Base-by-base conservation (phyloP, 1,140 invertebrate genomes). In the Drosophila melanica region DNA sequence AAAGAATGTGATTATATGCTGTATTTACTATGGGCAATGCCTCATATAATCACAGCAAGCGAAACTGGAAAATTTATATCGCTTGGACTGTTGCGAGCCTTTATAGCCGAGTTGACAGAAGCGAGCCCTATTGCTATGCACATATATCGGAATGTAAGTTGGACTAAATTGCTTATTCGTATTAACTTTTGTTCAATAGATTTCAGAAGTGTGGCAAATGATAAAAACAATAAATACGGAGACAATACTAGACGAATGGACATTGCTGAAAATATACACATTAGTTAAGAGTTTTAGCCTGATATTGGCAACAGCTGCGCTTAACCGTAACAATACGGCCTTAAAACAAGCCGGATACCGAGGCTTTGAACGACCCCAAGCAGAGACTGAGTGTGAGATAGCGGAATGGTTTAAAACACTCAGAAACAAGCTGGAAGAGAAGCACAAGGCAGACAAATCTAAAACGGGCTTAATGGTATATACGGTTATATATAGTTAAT, bases 21-120 rank as follows among this genome's bases (percentile, higher is more conserved):
- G 5, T 50, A 70, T 45, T 53, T 75, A 18, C 33, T 85, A 10
- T 57, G 76, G 14, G 65, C 48, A 3, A 77, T 85, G 16, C 77
- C 81, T 1, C 81, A 85, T 45, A 44, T 85, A 3, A 39, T 80
- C 9, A 82, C 69, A 41, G 69, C 81, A 4, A 85, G 81, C 20
- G 81, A 85, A 41, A 85, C 81, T 0, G 81, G 81, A 8, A 85
- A 85, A 47, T 69, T 85, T 65, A 85, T 85, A 14, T 75, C 74
- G 0, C 41, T 85, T 7, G 69, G 81, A 1, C 35, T 85, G 6
- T 39, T 85, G 3, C 75, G 81, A 1, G 45, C 69, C 0, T 35
- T 85, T 16, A 48, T 85, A 39, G 50, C 59, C 1, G 48, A 64
- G 9, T 6, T 85, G 27, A 44, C 81, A 14, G 37, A n/a, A 4